These are phyloP conservation scores for Protosalanx chinensis DNA, from an alignment of 2,797 vertebrate genomes.

Conservation along the genomic window DNA sequence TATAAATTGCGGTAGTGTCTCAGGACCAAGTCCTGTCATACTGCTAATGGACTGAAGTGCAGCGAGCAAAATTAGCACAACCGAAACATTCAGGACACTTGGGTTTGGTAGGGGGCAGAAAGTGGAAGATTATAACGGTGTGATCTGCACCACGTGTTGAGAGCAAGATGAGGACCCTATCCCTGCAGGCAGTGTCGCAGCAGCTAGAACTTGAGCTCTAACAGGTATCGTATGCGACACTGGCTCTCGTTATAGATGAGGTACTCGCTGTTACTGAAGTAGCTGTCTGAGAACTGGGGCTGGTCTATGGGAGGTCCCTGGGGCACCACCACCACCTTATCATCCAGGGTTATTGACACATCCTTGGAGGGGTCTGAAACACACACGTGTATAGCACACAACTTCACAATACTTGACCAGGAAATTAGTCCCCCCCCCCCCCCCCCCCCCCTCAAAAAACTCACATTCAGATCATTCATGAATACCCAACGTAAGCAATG, in stretches of 20 bases:
- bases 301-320: slow-evolving; percentile 73
- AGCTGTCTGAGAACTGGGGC: slow-evolving; percentile 61
- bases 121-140: neutral
- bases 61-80: neutral
- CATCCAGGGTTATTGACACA: slow-evolving; percentile 71
- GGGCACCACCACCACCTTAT: slow-evolving; percentile 76
- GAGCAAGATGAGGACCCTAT: neutral
- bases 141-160: neutral
- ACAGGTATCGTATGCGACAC: slow-evolving; percentile 82
- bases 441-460: too few relatives aligned
- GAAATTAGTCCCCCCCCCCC: neutral
- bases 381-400: neutral
- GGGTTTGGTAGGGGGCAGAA: neutral
- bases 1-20: too few relatives aligned
- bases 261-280: slow-evolving; percentile 85
- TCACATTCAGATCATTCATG: too few relatives aligned
- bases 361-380: slow-evolving; percentile 78
- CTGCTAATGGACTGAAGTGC: too few relatives aligned
- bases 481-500: too few relatives aligned
- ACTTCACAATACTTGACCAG: neutral
- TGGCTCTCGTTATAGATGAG: slow-evolving; percentile 90
- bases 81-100: slow-evolving; percentile 4
- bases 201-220: slow-evolving; percentile 76
- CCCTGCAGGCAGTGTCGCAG: neutral
- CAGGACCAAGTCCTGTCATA: too few relatives aligned